These are phyloP conservation scores for Magallana gigas DNA, from an alignment of 1,140 invertebrate genomes.

Conservation along the genomic window DNA sequence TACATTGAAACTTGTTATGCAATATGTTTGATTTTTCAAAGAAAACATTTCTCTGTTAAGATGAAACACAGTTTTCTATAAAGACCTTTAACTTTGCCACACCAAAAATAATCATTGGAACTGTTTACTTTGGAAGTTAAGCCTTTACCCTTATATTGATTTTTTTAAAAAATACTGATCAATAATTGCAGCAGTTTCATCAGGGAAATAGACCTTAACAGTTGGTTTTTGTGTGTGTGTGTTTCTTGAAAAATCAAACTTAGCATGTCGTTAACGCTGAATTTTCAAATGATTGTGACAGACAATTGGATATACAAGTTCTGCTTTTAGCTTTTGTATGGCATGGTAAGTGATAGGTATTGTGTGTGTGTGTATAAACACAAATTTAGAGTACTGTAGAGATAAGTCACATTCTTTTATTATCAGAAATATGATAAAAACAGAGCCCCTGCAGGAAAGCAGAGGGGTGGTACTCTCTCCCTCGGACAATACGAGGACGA, in stretches of 20 bases:
- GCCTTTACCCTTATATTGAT: background rate
- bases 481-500: constrained; percentile 29
- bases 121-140: background rate
- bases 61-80: no score
- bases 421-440: constrained; percentile 38
- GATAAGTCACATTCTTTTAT: constrained; percentile 30
- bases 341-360: no score
- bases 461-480: background rate
- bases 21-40: background rate
- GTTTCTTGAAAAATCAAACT: background rate
- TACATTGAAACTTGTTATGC: background rate
- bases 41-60: background rate
- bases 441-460: background rate
- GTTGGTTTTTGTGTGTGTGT: background rate
- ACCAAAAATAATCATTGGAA: background rate
- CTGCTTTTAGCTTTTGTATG: no score
- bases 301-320: no score
- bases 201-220: background rate
- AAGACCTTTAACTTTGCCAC: no score
- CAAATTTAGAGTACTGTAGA: background rate
- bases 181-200: background rate
- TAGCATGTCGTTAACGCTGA: no score
- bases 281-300: no score
- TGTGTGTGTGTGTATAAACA: no score
- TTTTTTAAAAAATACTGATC: background rate